phyloP scores from a whole-genome alignment of 2,113 vertebrate genomes.

The Chrysemys picta region DNA sequence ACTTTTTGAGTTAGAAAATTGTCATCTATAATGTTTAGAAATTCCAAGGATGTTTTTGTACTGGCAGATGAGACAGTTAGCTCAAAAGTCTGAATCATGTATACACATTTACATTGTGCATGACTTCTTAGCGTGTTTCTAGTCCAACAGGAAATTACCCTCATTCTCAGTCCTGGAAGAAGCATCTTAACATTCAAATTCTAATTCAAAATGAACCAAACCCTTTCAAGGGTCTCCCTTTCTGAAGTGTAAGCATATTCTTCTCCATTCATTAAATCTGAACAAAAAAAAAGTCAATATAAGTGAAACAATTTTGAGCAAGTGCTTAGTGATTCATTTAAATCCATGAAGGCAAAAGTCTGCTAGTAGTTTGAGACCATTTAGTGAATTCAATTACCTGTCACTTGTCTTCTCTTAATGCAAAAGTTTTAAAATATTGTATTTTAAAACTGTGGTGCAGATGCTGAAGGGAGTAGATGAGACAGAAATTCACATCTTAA shows the following conservation, averaged over 20 bases:
- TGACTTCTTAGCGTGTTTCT: not conserved
- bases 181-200: not conserved
- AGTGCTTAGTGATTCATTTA: not conserved
- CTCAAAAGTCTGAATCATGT: not conserved
- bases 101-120: not conserved
- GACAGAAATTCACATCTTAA: not conserved
- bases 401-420: slow-evolving; percentile 24
- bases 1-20: not conserved
- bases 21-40: not conserved
- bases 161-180: not conserved
- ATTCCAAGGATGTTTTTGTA: not conserved
- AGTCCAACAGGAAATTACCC: fast-evolving
- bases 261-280: slow-evolving; percentile 3
- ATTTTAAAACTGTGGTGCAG: not conserved
- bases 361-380: not conserved
- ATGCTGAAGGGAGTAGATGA: not conserved
- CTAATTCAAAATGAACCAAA: not conserved
- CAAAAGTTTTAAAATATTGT: not conserved
- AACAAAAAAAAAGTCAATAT: not conserved
- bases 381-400: slow-evolving; percentile 38
- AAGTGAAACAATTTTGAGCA: slow-evolving; percentile 36
- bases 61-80: not conserved
- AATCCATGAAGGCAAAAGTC: not conserved
- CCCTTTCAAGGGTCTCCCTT: not conserved
- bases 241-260: not conserved